phyloP scores from a whole-genome alignment of 2,113 vertebrate genomes.

The Monopterus albus region DNA sequence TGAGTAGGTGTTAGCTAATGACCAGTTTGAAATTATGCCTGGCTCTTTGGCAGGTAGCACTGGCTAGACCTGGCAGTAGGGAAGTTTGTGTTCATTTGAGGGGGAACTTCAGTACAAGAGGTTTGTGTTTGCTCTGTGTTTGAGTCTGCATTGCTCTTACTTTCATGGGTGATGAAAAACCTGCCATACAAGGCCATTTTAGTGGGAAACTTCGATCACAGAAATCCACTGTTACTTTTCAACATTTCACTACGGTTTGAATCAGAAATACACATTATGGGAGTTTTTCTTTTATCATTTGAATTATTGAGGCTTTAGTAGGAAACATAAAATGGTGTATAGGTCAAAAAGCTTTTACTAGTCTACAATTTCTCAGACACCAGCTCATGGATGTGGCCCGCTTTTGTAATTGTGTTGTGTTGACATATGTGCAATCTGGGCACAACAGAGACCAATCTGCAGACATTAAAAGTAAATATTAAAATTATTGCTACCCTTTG shows the following conservation, averaged over 20 bases:
- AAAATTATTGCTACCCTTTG: too few relatives aligned
- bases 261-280: too few relatives aligned
- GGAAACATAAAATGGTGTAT: neutral
- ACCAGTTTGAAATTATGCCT: constrained; percentile 35
- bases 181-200: constrained; percentile 6
- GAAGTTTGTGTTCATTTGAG: neutral
- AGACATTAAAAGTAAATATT: too few relatives aligned
- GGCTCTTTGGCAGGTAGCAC: constrained; percentile 9
- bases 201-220: constrained; percentile 8
- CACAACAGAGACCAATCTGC: neutral
- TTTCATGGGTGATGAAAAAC: constrained; percentile 19
- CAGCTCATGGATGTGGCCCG: constrained; percentile 3
- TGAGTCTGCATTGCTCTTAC: constrained; percentile 17
- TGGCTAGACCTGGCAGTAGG: neutral
- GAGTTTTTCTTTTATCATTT: neutral
- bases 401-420: constrained; percentile 5
- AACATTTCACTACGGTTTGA: constrained; percentile 15
- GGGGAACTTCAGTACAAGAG: neutral
- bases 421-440: neutral
- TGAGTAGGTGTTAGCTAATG: constrained; percentile 10
- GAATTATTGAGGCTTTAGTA: neutral
- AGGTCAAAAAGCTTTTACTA: neutral
- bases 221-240: constrained; percentile 12
- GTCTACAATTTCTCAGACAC: too few relatives aligned
- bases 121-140: constrained; percentile 1